Evolutionary conservation across 2,888 invertebrate species (phyloP), one percentile per base, ranked within the genome.

Genomic region (Tiphia femorata): DNA sequence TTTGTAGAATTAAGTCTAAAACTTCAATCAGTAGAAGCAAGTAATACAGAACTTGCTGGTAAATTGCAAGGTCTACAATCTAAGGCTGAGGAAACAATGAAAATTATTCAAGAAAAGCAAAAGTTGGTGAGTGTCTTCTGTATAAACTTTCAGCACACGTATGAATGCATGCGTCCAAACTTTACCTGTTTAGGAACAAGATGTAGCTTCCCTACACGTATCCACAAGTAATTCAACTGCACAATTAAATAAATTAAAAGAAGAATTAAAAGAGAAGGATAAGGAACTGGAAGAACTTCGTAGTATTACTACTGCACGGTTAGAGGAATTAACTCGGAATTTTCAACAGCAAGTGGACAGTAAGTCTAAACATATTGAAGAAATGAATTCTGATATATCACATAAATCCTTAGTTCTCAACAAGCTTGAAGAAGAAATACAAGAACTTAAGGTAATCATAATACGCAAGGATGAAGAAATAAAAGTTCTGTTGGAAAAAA

Each of bases 221-320:
- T 86, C 88, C 60, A 85, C 88, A 0, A 87, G 86, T 12, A 87
- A 87, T 72, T 88, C 88, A 2, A 87, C 86, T 67, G 87, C 86
- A 54, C 87, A 90, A 69, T 85, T 89, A 44, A 82, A 85, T 52
- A 86, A 87, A 65, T 78, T 89, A 27, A 86, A 86, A 2, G 86
- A 87, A 62, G 86, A 87, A 65, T 77, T 89, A 1, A 86, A 87
- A 68, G 84, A 85, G 14, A 87, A 88, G 37, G 89, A 89, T 73
- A 87, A 86, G 64, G 86, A 88, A 62, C 81, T 88, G 29, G 86
- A 51, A 20, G 74, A 78, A 41, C 54, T 76, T 17, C 74, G 75
- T 40, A 64, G 67, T 20, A 58, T 69, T 6, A 74, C 77, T 63
- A 58, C 50, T 3, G 67, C 73, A 2, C 78, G 79, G 57, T 75